Conservation (phyloP, 2,797 vertebrate species). For the Hybognathus amarus region DNA sequence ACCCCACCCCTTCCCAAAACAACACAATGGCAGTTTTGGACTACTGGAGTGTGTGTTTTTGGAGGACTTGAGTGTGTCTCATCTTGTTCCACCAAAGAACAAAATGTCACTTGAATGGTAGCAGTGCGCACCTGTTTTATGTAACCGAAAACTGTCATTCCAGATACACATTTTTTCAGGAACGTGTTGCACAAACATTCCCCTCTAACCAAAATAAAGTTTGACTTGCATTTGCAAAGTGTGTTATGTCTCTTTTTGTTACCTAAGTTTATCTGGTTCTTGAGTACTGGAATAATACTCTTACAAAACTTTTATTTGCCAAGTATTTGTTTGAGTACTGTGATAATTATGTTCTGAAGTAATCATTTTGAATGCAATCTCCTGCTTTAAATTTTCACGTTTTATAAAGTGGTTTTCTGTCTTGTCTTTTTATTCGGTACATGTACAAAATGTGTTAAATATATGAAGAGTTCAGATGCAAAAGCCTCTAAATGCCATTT, state of each 20-base stretch:
- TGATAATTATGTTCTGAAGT: too few relatives aligned
- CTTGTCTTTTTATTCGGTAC: neutral
- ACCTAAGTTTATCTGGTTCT: neutral
- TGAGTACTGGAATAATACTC: neutral
- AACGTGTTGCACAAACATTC: conserved; percentile 85
- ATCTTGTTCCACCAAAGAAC: conserved; percentile 63
- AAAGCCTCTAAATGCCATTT: too few relatives aligned
- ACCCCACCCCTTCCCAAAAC: conserved; percentile 28
- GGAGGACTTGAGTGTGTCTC: conserved; percentile 51
- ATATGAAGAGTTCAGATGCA: too few relatives aligned
- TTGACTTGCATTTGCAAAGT: conserved; percentile 74
- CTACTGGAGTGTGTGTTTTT: conserved; percentile 56
- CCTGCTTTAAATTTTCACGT: neutral
- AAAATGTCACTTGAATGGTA: conserved; percentile 63
- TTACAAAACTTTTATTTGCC: neutral
- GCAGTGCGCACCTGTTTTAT: conserved; percentile 70
- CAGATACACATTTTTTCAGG: conserved; percentile 78
- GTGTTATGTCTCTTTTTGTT: conserved; percentile 38
- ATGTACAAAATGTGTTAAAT: neutral
- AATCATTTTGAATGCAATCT: neutral
- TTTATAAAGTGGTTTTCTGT: neutral
- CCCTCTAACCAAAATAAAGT: conserved; percentile 84
- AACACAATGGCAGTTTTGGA: conserved; percentile 50
- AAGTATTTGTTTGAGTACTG: neutral
- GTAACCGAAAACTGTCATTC: conserved; percentile 79